A percentile compares a stretch with the other conserved stretches of the same genome.
Evolutionary conservation across 2,888 invertebrate genomes (phyloP).

Genomic region (Xestia ashworthii): DNA sequence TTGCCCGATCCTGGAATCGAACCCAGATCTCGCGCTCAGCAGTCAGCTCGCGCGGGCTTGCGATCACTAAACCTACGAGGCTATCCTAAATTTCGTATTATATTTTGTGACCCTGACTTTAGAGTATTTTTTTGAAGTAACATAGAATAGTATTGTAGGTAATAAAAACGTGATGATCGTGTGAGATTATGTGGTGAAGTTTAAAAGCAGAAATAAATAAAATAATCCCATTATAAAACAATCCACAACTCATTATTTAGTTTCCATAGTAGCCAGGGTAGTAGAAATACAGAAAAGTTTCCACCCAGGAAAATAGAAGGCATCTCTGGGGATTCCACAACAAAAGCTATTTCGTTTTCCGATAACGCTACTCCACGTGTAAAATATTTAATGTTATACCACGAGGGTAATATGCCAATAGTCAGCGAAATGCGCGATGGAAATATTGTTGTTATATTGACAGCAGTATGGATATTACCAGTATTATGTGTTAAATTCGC

Average conservation of each 20-base stretch:
- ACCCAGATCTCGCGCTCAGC: no score
- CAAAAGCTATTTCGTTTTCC: conserved; percentile 56
- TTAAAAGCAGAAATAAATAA: background rate
- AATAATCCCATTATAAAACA: conserved; percentile 1
- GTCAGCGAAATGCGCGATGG: conserved; percentile 14
- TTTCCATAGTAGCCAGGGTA: background rate
- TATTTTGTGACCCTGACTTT: background rate
- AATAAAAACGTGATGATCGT: background rate
- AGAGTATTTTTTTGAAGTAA: no score
- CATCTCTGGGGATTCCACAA: conserved; percentile 36
- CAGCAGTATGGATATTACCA: background rate
- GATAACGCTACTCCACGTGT: conserved; percentile 27
- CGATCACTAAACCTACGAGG: no score
- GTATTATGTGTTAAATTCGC: background rate
- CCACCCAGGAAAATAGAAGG: conserved; percentile 17
- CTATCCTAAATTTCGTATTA: background rate
- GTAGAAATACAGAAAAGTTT: conserved; percentile 36
- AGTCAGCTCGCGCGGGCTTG: no score
- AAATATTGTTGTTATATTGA: conserved; percentile 28
- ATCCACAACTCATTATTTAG: conserved; percentile 2
- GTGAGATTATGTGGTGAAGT: background rate
- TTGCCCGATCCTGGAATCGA: no score
- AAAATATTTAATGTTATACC: conserved; percentile 51
- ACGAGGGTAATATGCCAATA: conserved; percentile 5
- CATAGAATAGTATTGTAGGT: background rate